These are phyloP conservation scores for Zhengitettix transpicula DNA, from an alignment of 2,888 invertebrate species.

Conservation along the genomic window DNA sequence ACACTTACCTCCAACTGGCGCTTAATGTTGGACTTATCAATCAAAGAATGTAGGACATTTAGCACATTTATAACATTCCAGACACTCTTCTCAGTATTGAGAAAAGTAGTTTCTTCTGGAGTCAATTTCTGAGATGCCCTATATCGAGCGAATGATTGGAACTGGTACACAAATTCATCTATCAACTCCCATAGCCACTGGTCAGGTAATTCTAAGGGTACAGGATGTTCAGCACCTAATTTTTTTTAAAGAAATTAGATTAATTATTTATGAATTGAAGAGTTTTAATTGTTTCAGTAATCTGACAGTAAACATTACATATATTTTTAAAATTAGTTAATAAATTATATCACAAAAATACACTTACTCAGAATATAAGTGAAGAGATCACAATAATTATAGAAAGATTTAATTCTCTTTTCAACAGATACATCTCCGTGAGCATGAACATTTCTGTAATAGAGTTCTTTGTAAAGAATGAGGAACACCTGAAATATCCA, in stretches of 20 bases:
- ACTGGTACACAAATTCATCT: slow-evolving; percentile 98
- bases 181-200: slow-evolving; percentile 99
- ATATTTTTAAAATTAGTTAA: neutral
- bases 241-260: neutral
- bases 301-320: neutral
- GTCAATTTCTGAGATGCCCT: slow-evolving; percentile 58
- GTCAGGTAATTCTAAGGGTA: slow-evolving; percentile 82
- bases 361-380: slow-evolving; percentile 75
- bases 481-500: slow-evolving; percentile 72
- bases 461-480: slow-evolving; percentile 92
- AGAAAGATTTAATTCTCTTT: slow-evolving; percentile 88
- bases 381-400: slow-evolving; percentile 95
- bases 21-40: slow-evolving; percentile 96
- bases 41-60: slow-evolving; percentile 92
- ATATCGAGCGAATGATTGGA: slow-evolving; percentile 81
- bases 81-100: slow-evolving; percentile 70
- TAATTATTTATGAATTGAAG: too few relatives aligned
- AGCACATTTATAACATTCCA: slow-evolving; percentile 98
- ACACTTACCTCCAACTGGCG: slow-evolving; percentile 72
- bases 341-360: neutral
- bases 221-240: slow-evolving; percentile 58
- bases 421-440: slow-evolving; percentile 79
- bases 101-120: slow-evolving; percentile 57
- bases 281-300: too few relatives aligned
- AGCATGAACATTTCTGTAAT: slow-evolving; percentile 86